Percentiles rank a stretch among this genome's conserved stretches.
Conservation (phyloP, 2,113 vertebrate genomes). For the Paracyprichromis sp. region DNA sequence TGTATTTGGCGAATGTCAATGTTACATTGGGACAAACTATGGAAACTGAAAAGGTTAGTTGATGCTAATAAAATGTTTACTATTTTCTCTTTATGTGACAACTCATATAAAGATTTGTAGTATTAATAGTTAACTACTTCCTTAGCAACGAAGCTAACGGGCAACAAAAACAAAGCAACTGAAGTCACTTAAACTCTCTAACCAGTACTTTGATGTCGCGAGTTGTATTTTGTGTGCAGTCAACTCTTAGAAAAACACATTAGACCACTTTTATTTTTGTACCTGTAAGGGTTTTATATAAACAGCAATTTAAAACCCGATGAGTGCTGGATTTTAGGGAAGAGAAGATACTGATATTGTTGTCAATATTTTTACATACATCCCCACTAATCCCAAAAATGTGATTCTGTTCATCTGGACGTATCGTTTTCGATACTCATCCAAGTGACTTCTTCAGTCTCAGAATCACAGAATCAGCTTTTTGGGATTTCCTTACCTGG, state of each 20-base stretch:
- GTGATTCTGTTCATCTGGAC: background rate
- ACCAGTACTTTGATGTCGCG: background rate
- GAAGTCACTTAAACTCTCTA: background rate
- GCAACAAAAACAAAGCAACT: slow-evolving; percentile 5
- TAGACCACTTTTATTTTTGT: background rate
- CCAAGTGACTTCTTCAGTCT: background rate
- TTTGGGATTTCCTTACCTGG: background rate
- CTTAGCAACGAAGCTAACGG: slow-evolving; percentile 25
- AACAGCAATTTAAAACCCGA: background rate
- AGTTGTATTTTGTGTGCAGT: background rate
- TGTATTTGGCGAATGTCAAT: slow-evolving; percentile 60
- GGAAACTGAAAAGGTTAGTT: slow-evolving; percentile 67
- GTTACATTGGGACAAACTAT: slow-evolving; percentile 62
- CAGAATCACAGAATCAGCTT: background rate
- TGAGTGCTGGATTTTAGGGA: background rate
- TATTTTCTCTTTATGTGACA: background rate
- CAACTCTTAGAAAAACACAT: background rate
- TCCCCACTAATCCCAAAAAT: background rate
- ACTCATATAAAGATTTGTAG: background rate
- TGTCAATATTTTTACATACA: background rate
- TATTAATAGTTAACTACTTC: slow-evolving; percentile 2
- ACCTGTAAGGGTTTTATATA: background rate
- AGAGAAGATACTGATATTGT: background rate
- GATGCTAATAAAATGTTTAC: background rate
- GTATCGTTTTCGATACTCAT: background rate